These are phyloP conservation scores for Poliocrania exsul DNA, from an alignment of 2,797 vertebrate genomes.

Conservation along the genomic window DNA sequence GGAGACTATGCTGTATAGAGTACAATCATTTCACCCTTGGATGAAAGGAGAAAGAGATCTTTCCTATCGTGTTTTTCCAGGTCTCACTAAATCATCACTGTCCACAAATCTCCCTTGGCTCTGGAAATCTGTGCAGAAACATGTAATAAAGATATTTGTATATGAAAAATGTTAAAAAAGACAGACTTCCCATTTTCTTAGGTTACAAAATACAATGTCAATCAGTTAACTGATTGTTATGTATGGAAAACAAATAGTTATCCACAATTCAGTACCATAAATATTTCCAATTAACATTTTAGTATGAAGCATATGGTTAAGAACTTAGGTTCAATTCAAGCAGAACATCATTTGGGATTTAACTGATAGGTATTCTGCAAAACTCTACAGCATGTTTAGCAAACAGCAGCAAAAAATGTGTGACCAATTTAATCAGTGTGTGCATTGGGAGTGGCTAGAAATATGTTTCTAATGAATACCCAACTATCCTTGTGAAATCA, in stretches of 20 bases:
- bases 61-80: neutral
- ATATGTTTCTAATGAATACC: conserved; percentile 68
- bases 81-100: neutral
- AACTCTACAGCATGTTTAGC: conserved; percentile 57
- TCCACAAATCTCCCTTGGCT: neutral
- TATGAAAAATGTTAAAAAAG: neutral
- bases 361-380: conserved; percentile 54
- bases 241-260: conserved; percentile 21
- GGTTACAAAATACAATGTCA: neutral
- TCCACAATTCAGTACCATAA: conserved; percentile 13
- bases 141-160: neutral
- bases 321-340: conserved; percentile 55
- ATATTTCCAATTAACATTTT: conserved; percentile 65
- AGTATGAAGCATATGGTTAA: conserved; percentile 57
- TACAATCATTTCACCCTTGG: neutral
- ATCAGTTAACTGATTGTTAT: neutral
- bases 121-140: neutral
- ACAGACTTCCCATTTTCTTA: neutral
- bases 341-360: conserved; percentile 64
- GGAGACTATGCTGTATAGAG: neutral
- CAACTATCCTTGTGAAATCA: conserved; percentile 60
- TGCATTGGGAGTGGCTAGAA: conserved; percentile 64
- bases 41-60: neutral
- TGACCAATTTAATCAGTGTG: conserved; percentile 63
- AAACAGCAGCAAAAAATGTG: conserved; percentile 68